Evolutionary conservation across 1,140 invertebrate species (phyloP).

Genomic region (Drosophila gunungcola): DNA sequence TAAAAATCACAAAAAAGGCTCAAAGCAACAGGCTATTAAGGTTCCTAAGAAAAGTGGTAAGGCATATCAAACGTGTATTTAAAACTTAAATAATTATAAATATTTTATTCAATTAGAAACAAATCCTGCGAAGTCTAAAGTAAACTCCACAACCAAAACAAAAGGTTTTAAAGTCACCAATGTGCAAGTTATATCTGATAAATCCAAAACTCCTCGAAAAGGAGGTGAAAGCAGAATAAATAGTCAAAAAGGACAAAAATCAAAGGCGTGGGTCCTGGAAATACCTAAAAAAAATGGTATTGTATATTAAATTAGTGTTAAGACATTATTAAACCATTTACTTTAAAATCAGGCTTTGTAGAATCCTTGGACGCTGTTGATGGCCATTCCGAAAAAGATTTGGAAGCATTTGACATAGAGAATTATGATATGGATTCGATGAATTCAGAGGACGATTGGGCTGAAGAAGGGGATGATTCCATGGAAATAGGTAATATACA

Average conservation of each 20-base stretch:
- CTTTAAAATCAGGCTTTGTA: neutral
- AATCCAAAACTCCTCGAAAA: neutral
- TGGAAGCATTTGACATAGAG: too few relatives aligned
- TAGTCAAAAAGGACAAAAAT: neutral
- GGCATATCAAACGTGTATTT: neutral
- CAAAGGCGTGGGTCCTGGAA: neutral
- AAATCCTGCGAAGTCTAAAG: too few relatives aligned
- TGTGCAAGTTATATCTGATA: neutral
- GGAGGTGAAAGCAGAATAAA: too few relatives aligned
- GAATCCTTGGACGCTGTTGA: neutral
- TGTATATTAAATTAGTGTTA: neutral
- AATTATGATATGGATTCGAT: too few relatives aligned
- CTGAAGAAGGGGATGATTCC: neutral
- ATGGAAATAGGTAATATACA: neutral
- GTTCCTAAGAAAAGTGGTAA: conserved; percentile 2
- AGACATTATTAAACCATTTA: neutral
- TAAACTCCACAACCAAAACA: neutral
- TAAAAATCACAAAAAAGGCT: neutral
- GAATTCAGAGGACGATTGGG: neutral
- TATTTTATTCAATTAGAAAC: neutral
- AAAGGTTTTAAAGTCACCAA: neutral
- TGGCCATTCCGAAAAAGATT: too few relatives aligned
- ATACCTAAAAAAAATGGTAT: neutral
- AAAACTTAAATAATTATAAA: neutral
- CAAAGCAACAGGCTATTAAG: neutral